Conservation (phyloP, 2,888 invertebrate species). For the Caenorhabditis sp. region DNA sequence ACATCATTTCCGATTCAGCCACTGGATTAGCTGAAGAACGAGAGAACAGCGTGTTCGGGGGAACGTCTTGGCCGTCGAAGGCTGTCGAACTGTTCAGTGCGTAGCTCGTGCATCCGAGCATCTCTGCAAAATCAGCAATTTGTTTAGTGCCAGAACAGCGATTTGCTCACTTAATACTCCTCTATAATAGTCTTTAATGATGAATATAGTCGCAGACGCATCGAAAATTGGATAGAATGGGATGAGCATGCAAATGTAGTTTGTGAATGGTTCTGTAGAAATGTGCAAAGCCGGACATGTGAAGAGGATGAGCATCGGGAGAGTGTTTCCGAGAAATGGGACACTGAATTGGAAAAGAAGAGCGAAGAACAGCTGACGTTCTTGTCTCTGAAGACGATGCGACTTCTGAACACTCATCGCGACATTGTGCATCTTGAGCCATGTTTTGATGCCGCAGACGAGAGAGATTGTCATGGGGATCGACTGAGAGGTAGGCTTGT, state of each 20-base stretch:
- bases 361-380: constrained; percentile 42
- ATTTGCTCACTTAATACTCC: constrained; percentile 39
- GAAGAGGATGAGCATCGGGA: constrained; percentile 36
- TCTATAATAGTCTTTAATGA: constrained; percentile 49
- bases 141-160: too few relatives aligned
- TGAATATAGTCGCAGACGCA: constrained; percentile 17
- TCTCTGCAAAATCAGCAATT: too few relatives aligned
- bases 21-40: background rate
- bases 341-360: constrained; percentile 38
- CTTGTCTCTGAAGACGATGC: constrained; percentile 28
- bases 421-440: constrained; percentile 26
- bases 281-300: constrained; percentile 30
- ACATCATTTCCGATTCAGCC: constrained; percentile 4
- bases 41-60: constrained; percentile 7
- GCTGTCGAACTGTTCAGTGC: constrained; percentile 3
- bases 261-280: constrained; percentile 42
- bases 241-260: constrained; percentile 45
- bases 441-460: constrained; percentile 24
- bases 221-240: constrained; percentile 51
- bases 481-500: constrained; percentile 20
- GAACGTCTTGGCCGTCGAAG: background rate
- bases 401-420: constrained; percentile 23
- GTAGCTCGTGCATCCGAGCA: constrained; percentile 16
- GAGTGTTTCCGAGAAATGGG: constrained; percentile 50
- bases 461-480: constrained; percentile 39